Base-by-base conservation (phyloP, 2,888 invertebrate genomes). In the Darwinula stevensoni region DNA sequence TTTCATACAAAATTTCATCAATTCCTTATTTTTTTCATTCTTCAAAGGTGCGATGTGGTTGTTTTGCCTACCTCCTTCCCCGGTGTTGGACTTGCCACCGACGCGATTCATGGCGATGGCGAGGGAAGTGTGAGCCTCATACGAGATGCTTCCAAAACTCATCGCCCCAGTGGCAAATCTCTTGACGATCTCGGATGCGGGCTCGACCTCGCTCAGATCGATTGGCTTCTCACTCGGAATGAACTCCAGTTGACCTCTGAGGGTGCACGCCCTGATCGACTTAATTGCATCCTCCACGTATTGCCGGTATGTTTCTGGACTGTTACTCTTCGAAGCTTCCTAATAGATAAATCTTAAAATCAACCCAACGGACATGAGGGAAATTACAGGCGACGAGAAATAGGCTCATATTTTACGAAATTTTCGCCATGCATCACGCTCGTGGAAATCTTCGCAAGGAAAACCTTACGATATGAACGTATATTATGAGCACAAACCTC, bases 41-140 rank as follows among this genome's bases (percentile, higher is more conserved):
- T n/a, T n/a, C n/a, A n/a, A n/a, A n/a, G n/a, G n/a, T n/a, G n/a
- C n/a, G n/a, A n/a, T n/a, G n/a, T n/a, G n/a, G n/a, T n/a, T n/a
- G n/a, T n/a, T n/a, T n/a, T n/a, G n/a, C n/a, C n/a, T n/a, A 35
- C 78, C 97, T 35, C 97, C 97, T 56, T 97, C 97, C 15, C 97
- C 97, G 0, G 97, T 97, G 53, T 97, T 97, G 37, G 91, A 94
- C 57, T 94, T 97, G 39, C 78, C 94, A 3, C 84, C 80, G 42
- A 91, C 69, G 40, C 74, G 66, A 54, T 97, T 97, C 97, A 97
- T 97, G 1, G 94, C 91, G 33, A 84, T 59, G 1, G 97, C 94
- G 17, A 97, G 58, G 0, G 91, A 74, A 16, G 75, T 65, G 58
- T 97, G 97, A 2, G 97, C 78, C 52, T 97, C 97, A 44, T 82